A percentile compares a stretch with the other conserved stretches of the same genome.
These are phyloP conservation scores for Panopea generosa DNA, from an alignment of 2,888 invertebrate species.

Conservation along the genomic window DNA sequence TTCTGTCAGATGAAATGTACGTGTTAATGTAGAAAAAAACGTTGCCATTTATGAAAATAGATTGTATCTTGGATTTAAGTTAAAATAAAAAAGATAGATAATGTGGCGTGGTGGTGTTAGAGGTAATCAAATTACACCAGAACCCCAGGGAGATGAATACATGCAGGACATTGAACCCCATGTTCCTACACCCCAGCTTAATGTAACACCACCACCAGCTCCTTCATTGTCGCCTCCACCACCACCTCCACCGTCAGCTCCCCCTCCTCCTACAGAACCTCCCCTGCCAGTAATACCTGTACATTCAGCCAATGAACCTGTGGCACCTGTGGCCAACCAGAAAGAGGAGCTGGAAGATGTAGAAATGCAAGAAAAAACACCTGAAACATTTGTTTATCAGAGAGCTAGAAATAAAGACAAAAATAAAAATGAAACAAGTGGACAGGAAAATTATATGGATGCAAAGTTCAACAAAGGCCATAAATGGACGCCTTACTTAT, in stretches of 20 bases:
- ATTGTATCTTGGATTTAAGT: too few relatives aligned
- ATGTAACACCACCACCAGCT: too few relatives aligned
- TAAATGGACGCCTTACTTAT: slow-evolving; percentile 55
- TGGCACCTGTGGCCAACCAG: background rate
- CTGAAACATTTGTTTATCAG: slow-evolving; percentile 12
- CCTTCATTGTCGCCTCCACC: background rate
- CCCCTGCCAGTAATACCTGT: background rate
- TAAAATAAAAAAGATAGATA: background rate
- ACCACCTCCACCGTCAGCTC: background rate
- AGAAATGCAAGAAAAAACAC: background rate
- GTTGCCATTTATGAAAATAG: too few relatives aligned
- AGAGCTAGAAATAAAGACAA: slow-evolving; percentile 17
- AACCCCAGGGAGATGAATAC: slow-evolving; percentile 32
- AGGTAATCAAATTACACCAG: slow-evolving; percentile 44
- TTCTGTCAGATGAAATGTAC: too few relatives aligned
- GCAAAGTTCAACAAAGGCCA: slow-evolving; percentile 29
- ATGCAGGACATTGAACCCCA: too few relatives aligned
- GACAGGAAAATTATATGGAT: slow-evolving; percentile 28
- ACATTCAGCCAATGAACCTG: background rate
- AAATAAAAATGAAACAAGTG: too few relatives aligned
- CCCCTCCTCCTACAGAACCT: background rate
- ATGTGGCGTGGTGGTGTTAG: too few relatives aligned
- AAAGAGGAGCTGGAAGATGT: background rate
- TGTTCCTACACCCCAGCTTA: too few relatives aligned
- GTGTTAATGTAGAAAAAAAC: too few relatives aligned